These are phyloP conservation scores for Excalfactoria chinensis DNA, from an alignment of 2,113 vertebrate genomes.

Conservation along the genomic window DNA sequence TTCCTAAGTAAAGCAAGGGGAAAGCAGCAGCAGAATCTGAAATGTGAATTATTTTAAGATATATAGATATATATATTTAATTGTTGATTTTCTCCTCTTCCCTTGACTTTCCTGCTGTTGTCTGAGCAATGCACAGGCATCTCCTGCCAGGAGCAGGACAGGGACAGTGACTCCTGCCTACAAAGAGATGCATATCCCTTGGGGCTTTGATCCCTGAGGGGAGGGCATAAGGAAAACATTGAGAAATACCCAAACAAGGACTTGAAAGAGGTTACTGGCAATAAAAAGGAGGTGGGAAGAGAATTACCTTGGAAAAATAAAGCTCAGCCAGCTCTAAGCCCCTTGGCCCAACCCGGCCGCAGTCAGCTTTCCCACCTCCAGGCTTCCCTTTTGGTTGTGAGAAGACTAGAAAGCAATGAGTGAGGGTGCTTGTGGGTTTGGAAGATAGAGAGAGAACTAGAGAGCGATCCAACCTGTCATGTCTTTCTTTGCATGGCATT, in stretches of 20 bases:
- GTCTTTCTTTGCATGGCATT: neutral
- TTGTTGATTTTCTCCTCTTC: neutral
- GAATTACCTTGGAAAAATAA: neutral
- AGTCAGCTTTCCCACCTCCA: neutral
- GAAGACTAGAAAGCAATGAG: neutral
- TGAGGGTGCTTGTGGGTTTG: neutral
- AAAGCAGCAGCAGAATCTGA: neutral
- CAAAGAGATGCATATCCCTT: neutral
- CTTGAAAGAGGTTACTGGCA: constrained; percentile 18
- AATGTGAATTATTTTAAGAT: neutral
- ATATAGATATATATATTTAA: neutral
- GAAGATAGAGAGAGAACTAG: neutral
- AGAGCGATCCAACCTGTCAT: neutral
- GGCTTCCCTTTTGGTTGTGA: neutral
- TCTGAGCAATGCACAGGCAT: neutral
- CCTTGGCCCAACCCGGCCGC: neutral
- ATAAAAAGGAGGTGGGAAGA: neutral
- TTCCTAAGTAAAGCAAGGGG: neutral
- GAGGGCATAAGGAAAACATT: neutral
- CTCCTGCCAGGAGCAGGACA: neutral
- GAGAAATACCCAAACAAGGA: neutral
- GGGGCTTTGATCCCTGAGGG: constrained; percentile 17
- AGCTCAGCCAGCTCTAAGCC: neutral
- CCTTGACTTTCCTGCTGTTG: neutral
- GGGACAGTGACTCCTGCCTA: neutral